Base-by-base conservation (phyloP, 2,888 invertebrate species). In the Scelioninae gen. 2 region DNA sequence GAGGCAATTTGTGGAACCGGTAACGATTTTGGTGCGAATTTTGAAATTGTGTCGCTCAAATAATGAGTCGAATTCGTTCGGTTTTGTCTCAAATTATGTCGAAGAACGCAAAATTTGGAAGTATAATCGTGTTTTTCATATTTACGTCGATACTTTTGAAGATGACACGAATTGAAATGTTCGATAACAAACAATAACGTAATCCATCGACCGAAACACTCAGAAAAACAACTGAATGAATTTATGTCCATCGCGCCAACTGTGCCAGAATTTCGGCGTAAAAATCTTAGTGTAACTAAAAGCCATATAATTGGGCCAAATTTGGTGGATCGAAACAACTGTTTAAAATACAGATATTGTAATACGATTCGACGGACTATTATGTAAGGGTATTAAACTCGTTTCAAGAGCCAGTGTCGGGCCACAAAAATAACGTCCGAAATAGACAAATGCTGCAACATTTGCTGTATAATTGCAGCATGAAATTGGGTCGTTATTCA, bases 321-420 rank as follows among this genome's bases (percentile, higher is more conserved):
- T 68, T 68, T 39, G 45, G 73, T 63, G 73, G 73, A 73, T 73
- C 63, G 68, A 73, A 68, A 73, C 73, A 73, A 73, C 73, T 73
- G 73, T 73, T 73, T 68, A 73, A 68, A 73, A 73, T 73, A 68
- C 73, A 73, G 73, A 73, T 73, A 73, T 73, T 73, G 73, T 73
- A 73, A 68, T 63, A 68, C 37, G 73, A 73, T 68, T 68, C 63
- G 73, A 58, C 63, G 63, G 39, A 63, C 68, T 68, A 73, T 73
- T 73, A 67, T 73, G 37, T 63, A 68, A 73, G 73, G 73, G 53
- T 64, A 68, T 73, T 73, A 73, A 73, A 73, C 73, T 73, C 64
- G 73, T 73, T 73, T 73, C 53, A 58, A 64, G 53, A 68, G 68
- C 28, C 64, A 19, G 55, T 39, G 37, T 28, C 43, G 43, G 28